Evolutionary conservation across 2,797 vertebrate species (phyloP).

Genomic region (Spinus pinus): DNA sequence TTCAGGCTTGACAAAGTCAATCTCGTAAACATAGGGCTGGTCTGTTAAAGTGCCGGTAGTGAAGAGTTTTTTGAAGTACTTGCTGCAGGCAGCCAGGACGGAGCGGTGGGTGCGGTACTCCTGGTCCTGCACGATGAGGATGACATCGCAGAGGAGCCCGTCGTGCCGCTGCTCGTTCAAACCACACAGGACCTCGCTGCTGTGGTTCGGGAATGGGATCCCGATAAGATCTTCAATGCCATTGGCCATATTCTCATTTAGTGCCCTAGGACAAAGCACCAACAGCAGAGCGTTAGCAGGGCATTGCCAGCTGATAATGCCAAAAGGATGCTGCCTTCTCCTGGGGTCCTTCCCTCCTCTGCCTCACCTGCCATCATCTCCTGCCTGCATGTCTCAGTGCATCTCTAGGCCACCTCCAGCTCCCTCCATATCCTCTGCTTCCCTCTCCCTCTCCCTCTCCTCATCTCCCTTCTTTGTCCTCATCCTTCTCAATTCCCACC

Average conservation of each 20-base stretch:
- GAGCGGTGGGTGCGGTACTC: constrained; percentile 95
- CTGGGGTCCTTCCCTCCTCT: background rate
- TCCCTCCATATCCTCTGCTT: background rate
- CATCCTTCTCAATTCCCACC: background rate
- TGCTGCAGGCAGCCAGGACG: constrained; percentile 95
- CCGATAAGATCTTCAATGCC: constrained; percentile 94
- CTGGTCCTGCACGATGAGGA: constrained; percentile 94
- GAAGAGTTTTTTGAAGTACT: constrained; percentile 99
- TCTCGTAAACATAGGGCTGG: constrained; percentile 91
- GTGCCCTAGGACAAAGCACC: constrained; percentile 70
- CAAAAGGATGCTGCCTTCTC: background rate
- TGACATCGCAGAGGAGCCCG: constrained; percentile 93
- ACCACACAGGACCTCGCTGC: constrained; percentile 93
- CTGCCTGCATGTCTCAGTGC: background rate
- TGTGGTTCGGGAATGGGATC: constrained; percentile 99
- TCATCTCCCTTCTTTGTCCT: background rate
- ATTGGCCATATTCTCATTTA: constrained; percentile 89
- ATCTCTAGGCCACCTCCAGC: background rate
- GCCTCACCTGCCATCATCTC: background rate
- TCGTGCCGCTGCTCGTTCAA: constrained; percentile 95
- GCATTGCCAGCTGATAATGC: background rate
- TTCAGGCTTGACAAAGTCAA: constrained; percentile 95
- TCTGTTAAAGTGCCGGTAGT: constrained; percentile 85
- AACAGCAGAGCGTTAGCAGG: background rate
- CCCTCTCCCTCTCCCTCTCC: background rate